Evolutionary conservation across 2,797 vertebrate species (phyloP), one percentile per base, ranked within the genome.

Genomic region (Sphenopsis melanotis): DNA sequence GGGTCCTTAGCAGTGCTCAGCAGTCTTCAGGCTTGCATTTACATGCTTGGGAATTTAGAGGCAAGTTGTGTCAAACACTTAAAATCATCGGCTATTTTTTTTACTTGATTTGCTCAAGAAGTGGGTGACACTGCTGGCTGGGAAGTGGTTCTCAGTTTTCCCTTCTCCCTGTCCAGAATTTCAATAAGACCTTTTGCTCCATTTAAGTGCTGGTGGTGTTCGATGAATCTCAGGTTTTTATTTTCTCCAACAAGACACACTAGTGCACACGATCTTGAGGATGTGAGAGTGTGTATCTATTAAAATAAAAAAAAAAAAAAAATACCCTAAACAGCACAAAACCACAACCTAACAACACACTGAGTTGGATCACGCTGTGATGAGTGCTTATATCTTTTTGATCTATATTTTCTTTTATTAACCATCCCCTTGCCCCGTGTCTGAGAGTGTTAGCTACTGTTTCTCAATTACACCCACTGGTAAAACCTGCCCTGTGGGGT

Each of bases 371-470:
- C 87, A 95, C 0, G 44, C 95, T 95, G 92, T 5, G 64, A 82
- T 96, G 37, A 96, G 81, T 94, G 83, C 97, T 97, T 96, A 65
- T 96, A 96, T 93, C 42, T 97, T 95, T 96, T 88, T 92, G 74
- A 97, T 97, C 87, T 98, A 65, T 94, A 95, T 93, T 96, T 97
- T 97, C 80, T 82, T 95, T 97, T 95, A 95, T 96, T 96, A 97
- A 95, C 96, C 76, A 82, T 96, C 88, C 81, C 82, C 34, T 94
- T 96, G 70, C 76, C 85, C 80, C 86, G 42, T 89, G 70, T 97
- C 90, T 92, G 36, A 32, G 55, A 96, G 94, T 75, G 76, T 89
- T 95, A 92, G 74, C 94, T 95, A 92, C 93, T 97, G 89, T 94
- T 98, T 97, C 97, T 97, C 94, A 95, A 90, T 97, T 96, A 97